Evolutionary conservation across 2,113 vertebrate species (phyloP).

Genomic region (Gymnarchus niloticus): DNA sequence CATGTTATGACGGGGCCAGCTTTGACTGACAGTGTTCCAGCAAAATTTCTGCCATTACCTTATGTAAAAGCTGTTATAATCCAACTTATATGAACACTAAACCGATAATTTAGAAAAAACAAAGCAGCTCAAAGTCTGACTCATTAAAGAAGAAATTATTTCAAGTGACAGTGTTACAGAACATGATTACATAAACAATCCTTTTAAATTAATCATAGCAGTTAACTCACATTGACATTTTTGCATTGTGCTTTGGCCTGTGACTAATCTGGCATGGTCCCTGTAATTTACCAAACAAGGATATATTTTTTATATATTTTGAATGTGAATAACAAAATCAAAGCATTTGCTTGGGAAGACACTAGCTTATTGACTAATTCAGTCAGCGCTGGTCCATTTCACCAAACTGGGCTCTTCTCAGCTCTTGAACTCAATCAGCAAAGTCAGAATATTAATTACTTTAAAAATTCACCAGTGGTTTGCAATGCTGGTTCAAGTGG

Average conservation of each 20-base stretch:
- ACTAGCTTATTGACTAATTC: no score
- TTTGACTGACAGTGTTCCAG: not conserved
- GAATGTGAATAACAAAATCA: no score
- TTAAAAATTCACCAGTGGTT: no score
- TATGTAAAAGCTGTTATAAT: conserved; percentile 2
- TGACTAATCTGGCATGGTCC: no score
- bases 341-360: no score
- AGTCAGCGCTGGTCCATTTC: no score
- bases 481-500: no score
- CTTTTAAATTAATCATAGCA: not conserved
- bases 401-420: no score
- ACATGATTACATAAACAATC: not conserved
- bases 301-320: no score
- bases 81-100: not conserved
- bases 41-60: not conserved
- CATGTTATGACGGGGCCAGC: not conserved
- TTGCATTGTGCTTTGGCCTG: not conserved
- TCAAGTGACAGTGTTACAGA: not conserved
- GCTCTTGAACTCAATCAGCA: no score
- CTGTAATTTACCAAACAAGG: no score
- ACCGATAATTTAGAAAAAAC: not conserved
- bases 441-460: no score
- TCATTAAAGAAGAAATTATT: not conserved
- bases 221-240: not conserved
- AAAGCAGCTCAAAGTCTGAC: not conserved